A percentile compares a stretch with the other conserved stretches of the same genome.
Evolutionary conservation across 1,140 invertebrate species (phyloP).

Genomic region (Augochlora pura): DNA sequence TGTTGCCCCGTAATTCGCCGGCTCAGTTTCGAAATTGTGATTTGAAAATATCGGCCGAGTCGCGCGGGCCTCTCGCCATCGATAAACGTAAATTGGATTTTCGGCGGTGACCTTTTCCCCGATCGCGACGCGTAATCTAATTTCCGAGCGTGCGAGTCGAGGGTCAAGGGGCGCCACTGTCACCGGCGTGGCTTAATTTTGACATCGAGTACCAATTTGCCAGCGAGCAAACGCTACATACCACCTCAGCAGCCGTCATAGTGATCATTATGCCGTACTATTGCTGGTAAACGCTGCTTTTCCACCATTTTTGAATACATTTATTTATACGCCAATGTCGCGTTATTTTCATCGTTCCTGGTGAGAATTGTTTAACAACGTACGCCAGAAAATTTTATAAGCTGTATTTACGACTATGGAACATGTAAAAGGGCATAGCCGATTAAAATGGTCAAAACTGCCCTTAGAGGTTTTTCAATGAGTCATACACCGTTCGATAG

Average conservation of each 20-base stretch:
- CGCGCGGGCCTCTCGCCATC: background rate
- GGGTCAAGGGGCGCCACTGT: background rate
- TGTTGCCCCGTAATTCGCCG: slow-evolving; percentile 23
- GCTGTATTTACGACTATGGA: too few species aligned
- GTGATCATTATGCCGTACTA: too few species aligned
- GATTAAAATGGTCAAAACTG: too few species aligned
- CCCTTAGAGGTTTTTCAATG: too few species aligned
- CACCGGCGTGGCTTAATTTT: slow-evolving; percentile 17
- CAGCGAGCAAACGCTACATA: background rate
- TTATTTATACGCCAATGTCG: too few species aligned
- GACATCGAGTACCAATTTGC: slow-evolving; percentile 7
- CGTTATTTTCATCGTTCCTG: too few species aligned
- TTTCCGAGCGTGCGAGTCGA: background rate
- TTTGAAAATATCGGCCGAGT: slow-evolving; percentile 29
- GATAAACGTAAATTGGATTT: slow-evolving; percentile 41
- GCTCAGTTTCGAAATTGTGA: slow-evolving; percentile 25
- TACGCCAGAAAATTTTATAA: too few species aligned
- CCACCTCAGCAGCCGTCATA: background rate
- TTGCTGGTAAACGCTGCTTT: too few species aligned
- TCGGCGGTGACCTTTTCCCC: slow-evolving; percentile 21
- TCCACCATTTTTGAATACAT: too few species aligned
- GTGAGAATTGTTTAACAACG: too few species aligned
- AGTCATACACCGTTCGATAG: too few species aligned
- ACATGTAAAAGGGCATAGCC: too few species aligned
- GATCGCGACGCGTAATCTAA: slow-evolving; percentile 31